phyloP scores from a whole-genome alignment of 2,113 vertebrate species.

The Piprites chloris region DNA sequence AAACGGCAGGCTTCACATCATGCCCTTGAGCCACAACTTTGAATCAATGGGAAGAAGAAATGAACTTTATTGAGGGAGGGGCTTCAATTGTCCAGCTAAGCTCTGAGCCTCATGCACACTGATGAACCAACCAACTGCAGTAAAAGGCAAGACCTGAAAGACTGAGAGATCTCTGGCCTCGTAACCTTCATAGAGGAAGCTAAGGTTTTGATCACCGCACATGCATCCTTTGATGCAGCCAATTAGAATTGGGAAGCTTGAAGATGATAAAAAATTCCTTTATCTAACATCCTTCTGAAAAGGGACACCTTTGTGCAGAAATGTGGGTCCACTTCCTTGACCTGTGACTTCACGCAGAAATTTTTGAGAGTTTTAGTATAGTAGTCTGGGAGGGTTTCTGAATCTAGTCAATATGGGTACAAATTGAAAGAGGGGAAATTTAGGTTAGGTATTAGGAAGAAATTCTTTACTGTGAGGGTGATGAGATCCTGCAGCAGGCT shows the following conservation, averaged over 20 bases:
- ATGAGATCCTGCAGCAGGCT: background rate
- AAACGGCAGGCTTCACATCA: background rate
- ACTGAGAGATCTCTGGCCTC: background rate
- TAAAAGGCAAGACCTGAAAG: background rate
- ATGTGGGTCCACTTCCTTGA: background rate
- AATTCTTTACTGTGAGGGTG: background rate
- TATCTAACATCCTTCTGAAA: background rate
- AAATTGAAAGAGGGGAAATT: background rate
- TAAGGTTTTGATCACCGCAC: background rate
- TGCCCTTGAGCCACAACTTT: background rate
- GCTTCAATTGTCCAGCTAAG: background rate
- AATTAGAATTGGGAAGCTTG: background rate
- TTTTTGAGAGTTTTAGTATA: background rate
- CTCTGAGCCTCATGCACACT: background rate
- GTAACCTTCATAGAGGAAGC: background rate
- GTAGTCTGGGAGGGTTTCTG: background rate
- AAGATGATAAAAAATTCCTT: background rate
- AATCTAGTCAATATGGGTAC: background rate
- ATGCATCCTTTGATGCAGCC: background rate
- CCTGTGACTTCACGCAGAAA: background rate
- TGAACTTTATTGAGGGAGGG: background rate
- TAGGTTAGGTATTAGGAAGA: background rate
- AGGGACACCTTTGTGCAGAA: background rate
- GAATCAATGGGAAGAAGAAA: background rate
- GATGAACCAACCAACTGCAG: background rate